phyloP scores from a whole-genome alignment of 2,797 vertebrate genomes.

The Anguilla megastoma region DNA sequence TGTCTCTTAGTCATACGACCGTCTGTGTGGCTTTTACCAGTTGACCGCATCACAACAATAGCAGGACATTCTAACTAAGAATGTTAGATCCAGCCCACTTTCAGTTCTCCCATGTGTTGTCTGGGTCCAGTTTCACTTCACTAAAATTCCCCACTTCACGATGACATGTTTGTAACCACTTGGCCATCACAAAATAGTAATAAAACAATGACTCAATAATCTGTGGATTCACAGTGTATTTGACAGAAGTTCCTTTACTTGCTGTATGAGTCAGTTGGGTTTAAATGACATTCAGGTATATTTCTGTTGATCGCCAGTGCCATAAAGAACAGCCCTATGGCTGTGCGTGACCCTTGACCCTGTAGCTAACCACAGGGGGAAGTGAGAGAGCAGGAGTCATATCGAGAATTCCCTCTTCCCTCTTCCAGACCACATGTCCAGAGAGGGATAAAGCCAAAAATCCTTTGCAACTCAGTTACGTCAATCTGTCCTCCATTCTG shows the following conservation, averaged over 20 bases:
- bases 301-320: neutral
- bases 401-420: constrained; percentile 27
- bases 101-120: neutral
- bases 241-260: neutral
- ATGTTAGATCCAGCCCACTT: neutral
- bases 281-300: constrained; percentile 11
- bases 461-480: constrained; percentile 32
- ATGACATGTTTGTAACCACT: neutral
- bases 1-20: neutral
- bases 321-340: neutral
- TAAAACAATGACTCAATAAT: neutral
- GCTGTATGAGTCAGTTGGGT: neutral
- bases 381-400: constrained; percentile 38
- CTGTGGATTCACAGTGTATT: constrained; percentile 9
- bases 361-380: constrained; percentile 51
- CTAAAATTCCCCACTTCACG: neutral
- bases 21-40: constrained; percentile 36
- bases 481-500: no score
- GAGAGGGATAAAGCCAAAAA: constrained; percentile 15
- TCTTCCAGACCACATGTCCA: constrained; percentile 29
- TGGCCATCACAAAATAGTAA: neutral
- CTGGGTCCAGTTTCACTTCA: neutral
- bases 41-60: constrained; percentile 49
- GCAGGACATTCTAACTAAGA: neutral
- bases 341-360: constrained; percentile 49